A percentile compares a stretch with the other conserved stretches of the same genome.
These are phyloP conservation scores for Hypomecis punctinalis DNA, from an alignment of 2,888 invertebrate species.

Conservation along the genomic window DNA sequence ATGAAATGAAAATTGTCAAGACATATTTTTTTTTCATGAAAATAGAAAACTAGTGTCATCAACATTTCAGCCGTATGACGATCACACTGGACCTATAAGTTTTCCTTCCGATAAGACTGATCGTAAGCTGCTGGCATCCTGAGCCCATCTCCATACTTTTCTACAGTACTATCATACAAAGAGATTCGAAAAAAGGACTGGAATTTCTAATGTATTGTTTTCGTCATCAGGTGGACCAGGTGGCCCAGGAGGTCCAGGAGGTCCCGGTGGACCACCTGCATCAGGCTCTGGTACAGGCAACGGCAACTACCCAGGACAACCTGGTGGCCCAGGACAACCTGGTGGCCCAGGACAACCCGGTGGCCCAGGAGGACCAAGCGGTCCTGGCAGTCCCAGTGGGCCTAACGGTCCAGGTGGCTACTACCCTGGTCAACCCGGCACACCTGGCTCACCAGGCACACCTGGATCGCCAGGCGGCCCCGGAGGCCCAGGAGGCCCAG, in stretches of 20 bases:
- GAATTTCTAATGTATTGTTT: background rate
- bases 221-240: slow-evolving; percentile 26
- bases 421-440: slow-evolving; percentile 47
- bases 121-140: too few relatives aligned
- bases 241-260: slow-evolving; percentile 31
- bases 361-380: slow-evolving; percentile 37
- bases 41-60: too few relatives aligned
- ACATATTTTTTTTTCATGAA: too few relatives aligned
- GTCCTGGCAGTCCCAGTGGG: slow-evolving; percentile 69
- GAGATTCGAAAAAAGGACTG: too few relatives aligned
- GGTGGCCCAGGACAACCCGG: slow-evolving; percentile 48
- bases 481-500: slow-evolving; percentile 50
- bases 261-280: slow-evolving; percentile 42
- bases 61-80: too few relatives aligned
- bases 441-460: slow-evolving; percentile 46
- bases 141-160: too few relatives aligned
- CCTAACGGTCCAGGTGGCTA: slow-evolving; percentile 52
- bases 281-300: too few relatives aligned
- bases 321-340: slow-evolving; percentile 40
- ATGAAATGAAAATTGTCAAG: too few relatives aligned
- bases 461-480: slow-evolving; percentile 49
- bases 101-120: too few relatives aligned
- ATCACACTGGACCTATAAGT: too few relatives aligned
- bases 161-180: too few relatives aligned
- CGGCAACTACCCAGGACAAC: slow-evolving; percentile 30